Conservation (phyloP, 2,888 invertebrate genomes). For the Palloptera scutellata region DNA sequence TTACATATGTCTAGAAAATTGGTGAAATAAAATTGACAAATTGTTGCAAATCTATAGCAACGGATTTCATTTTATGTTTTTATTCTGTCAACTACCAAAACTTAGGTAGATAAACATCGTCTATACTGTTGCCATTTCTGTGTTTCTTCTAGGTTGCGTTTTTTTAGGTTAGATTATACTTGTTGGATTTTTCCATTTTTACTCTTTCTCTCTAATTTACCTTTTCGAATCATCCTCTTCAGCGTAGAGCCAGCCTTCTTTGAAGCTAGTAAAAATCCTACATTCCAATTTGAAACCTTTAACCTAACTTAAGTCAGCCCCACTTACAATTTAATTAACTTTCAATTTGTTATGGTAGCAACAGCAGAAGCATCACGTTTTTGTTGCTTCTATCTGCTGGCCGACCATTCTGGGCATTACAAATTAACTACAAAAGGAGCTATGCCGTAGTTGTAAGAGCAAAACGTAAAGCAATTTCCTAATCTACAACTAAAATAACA, state of each 20-base stretch:
- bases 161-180: too few species aligned
- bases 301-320: constrained; percentile 21
- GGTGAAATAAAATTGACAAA: constrained; percentile 7
- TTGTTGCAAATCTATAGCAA: not conserved
- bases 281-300: constrained; percentile 19
- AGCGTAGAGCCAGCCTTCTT: too few species aligned
- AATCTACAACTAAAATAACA: not conserved
- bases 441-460: not conserved
- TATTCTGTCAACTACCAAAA: not conserved
- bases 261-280: not conserved
- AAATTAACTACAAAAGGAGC: not conserved
- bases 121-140: too few species aligned
- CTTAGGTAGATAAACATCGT: too few species aligned
- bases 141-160: too few species aligned
- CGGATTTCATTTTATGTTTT: not conserved
- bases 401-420: too few species aligned
- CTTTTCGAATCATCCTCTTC: too few species aligned
- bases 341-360: constrained; percentile 50
- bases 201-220: too few species aligned
- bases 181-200: too few species aligned
- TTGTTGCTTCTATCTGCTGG: too few species aligned
- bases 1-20: not conserved
- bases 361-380: constrained; percentile 11
- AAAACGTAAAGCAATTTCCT: not conserved
- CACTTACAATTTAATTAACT: constrained; percentile 54